Base-by-base conservation (phyloP, 2,888 invertebrate species). In the Lithophane semibrunnea region DNA sequence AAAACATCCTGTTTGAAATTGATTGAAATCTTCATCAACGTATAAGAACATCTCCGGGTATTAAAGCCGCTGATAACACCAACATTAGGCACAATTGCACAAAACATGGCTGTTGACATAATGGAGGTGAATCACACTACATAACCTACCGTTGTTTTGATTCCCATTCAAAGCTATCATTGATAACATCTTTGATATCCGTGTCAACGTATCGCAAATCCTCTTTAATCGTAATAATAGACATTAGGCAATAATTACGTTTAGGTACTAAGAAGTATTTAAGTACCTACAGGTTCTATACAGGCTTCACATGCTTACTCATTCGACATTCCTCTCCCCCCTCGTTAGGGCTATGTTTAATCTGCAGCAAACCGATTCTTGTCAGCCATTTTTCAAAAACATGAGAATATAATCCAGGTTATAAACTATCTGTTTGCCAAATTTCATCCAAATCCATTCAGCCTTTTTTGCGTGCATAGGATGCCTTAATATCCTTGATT, bases 101-200 rank as follows among this genome's bases (percentile, higher is more conserved):
- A 60, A 44, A n/a, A 29, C 12, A 18, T 21, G 7, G 16, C 29
- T 65, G 42, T 52, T 65, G 75, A 52, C 29, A 61, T 52, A 65
- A 60, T 13, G 16, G 8, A 9, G 24, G 9, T 76, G 42, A 73
- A 21, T 73, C 64, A 73, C 21, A 24, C 9, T 42, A 18, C 5
- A 13, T 37, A 37, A 37, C 37, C 37, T 3, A 37, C 37, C 37
- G 37, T 37, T 58, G 60, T 76, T 67, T 52, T 52, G 52, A 21
- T 77, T 75, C 13, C 12, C 29, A 67, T 44, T 29, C 49, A 44
- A 16, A 61, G 29, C 44, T 67, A 68, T 54, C 13, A 44, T 75
- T 52, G 66, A 77, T 61, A 77, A 67, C 67, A 75, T 29, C 4
- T 71, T 60, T 52, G 66, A 75, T 60, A 75, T 76, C 75, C 66